These are phyloP conservation scores for Medauroidea extradentata DNA, from an alignment of 1,140 invertebrate species.

Conservation along the genomic window DNA sequence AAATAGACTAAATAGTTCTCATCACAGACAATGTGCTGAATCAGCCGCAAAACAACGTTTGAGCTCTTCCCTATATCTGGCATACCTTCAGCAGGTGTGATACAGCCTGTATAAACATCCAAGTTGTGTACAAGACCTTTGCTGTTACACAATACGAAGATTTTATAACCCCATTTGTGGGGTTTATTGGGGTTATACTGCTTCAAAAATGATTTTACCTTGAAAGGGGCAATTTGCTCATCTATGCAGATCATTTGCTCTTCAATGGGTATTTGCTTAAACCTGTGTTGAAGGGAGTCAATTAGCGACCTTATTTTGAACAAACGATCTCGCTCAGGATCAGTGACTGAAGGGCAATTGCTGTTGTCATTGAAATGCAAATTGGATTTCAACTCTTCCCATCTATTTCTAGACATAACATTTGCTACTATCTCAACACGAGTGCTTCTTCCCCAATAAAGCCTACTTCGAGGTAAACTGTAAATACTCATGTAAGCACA, in stretches of 20 bases:
- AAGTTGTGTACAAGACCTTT: slow-evolving; percentile 40
- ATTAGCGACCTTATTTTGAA: slow-evolving; percentile 1
- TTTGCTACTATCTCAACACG: not conserved
- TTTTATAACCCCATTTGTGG: slow-evolving; percentile 46
- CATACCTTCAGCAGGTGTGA: slow-evolving; percentile 3
- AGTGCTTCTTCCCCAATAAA: not conserved
- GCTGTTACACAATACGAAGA: slow-evolving; percentile 36
- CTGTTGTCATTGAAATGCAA: slow-evolving; percentile 8
- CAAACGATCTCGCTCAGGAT: not conserved
- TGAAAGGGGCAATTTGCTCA: slow-evolving; percentile 40
- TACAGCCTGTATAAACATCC: slow-evolving; percentile 40
- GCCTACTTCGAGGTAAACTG: not conserved
- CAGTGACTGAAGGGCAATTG: not conserved
- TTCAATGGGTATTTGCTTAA: not conserved
- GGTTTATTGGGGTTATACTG: slow-evolving; percentile 43
- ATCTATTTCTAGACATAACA: not conserved
- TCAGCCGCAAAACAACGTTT: slow-evolving; percentile 24
- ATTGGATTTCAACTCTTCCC: not conserved
- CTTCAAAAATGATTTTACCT: slow-evolving; percentile 39
- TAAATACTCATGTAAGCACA: not conserved
- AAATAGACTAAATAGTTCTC: slow-evolving; percentile 11
- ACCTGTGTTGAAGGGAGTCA: not conserved
- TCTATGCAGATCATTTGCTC: not conserved
- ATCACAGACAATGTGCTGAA: not conserved
- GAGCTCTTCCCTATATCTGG: slow-evolving; percentile 25